Evolutionary conservation across 1,140 invertebrate genomes (phyloP), one percentile per base, ranked within the genome.

Genomic region (Arion vulgaris): DNA sequence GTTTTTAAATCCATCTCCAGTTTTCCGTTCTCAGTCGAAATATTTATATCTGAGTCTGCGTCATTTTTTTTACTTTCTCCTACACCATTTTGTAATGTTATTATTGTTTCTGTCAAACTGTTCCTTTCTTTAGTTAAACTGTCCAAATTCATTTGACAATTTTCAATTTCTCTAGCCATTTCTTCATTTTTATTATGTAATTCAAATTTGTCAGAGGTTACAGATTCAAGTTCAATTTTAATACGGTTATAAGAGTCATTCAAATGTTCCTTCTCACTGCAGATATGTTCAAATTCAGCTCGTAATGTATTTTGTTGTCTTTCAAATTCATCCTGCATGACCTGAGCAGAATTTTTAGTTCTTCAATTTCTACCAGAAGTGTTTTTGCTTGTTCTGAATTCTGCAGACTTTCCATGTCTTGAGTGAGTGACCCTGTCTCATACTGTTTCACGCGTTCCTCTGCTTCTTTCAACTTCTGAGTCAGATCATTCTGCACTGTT

Each of bases 291-390:
- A 32, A 77, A 9, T 62, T 77, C 51, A 77, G 75, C 51, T 77
- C 38, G 66, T 0, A 77, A 57, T 28, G 41, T 71, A 9, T 69
- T 17, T 45, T 75, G 53, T n/a, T 81, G 28, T 26, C 57, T 73
- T 41, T 53, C 26, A 62, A 74, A 71, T 7, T 85, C 72, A 23
- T 73, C 80, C 34, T 72, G 81, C 69, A 39, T 68, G 34, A 78
- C 41, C 36, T 85, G 69, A 11, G 84, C 80, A 45, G 83, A 53
- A 36, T 79, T 28, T 83, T 66, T 2, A 84, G 81, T 51, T 62
- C 73, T 81, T 87, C 78, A 68, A 86, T 81, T 72, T 88, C 85
- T 80, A 88, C 86, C 49, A 87, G 82, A n/a, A 89, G 86, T 51
- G 86, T 80, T 57, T 84, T 83, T 4, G 88, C 74, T n/a, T 87